Evolutionary conservation across 2,113 vertebrate genomes (phyloP).

Genomic region (Casuarius casuarius): DNA sequence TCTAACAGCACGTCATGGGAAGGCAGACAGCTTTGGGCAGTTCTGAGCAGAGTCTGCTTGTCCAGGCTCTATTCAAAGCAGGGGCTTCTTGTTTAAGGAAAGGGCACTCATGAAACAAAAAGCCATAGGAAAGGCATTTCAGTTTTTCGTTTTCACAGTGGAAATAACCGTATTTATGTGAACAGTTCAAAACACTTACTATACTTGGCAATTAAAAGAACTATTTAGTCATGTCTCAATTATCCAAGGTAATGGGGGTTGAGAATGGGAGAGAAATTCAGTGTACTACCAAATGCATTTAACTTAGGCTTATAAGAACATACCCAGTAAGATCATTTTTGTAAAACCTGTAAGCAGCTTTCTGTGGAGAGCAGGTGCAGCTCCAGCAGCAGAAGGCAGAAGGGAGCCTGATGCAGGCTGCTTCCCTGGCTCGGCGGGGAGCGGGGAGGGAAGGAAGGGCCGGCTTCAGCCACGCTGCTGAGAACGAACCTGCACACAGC

Average conservation of each 20-base stretch:
- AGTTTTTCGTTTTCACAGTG: background rate
- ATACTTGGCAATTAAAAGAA: background rate
- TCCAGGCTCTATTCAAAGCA: background rate
- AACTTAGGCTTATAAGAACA: background rate
- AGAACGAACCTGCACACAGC: accelerated
- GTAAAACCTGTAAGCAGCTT: background rate
- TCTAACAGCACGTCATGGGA: background rate
- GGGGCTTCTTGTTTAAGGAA: background rate
- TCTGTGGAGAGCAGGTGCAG: background rate
- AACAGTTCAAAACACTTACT: background rate
- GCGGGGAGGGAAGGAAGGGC: background rate
- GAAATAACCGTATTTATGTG: background rate
- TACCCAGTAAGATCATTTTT: background rate
- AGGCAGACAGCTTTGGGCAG: background rate
- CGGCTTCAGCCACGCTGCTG: background rate
- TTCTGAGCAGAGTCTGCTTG: background rate
- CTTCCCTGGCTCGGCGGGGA: background rate
- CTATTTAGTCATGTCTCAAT: background rate
- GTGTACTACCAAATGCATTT: background rate
- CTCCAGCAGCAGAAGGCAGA: background rate
- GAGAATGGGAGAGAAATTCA: background rate
- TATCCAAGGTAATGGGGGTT: background rate
- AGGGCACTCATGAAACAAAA: background rate
- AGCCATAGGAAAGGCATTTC: background rate
- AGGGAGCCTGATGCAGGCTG: background rate